These are phyloP conservation scores for Syndactyla subalaris DNA, from an alignment of 2,797 vertebrate genomes.

Conservation along the genomic window DNA sequence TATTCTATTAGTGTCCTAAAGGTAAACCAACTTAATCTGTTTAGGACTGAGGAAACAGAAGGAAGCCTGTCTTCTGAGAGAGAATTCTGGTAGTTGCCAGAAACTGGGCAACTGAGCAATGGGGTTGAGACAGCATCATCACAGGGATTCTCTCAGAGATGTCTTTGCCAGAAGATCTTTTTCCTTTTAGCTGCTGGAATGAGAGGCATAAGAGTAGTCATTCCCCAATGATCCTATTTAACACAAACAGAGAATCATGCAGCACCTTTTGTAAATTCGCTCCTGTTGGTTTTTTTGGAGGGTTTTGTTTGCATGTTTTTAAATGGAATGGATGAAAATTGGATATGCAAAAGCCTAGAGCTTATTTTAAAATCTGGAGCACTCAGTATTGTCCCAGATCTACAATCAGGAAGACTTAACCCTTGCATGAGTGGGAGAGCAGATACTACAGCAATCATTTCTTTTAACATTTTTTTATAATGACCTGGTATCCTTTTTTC, in stretches of 20 bases:
- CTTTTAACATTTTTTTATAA: not conserved
- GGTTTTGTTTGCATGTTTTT: not conserved
- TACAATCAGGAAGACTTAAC: not conserved
- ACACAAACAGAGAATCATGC: not conserved
- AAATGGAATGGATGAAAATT: not conserved
- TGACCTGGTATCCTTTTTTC: not conserved
- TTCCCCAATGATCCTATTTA: not conserved
- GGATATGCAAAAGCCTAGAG: not conserved
- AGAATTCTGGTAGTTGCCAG: not conserved
- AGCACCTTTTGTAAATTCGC: not conserved
- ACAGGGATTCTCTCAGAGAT: not conserved
- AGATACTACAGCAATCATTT: not conserved
- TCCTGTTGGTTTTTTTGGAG: not conserved
- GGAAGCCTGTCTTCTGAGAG: not conserved
- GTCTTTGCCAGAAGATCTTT: not conserved
- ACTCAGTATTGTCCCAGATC: not conserved
- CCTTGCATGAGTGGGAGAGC: fast-evolving
- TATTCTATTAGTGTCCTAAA: not conserved
- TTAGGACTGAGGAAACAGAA: not conserved
- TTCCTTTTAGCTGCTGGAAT: not conserved
- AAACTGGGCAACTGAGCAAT: not conserved
- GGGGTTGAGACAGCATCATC: not conserved
- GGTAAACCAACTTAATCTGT: not conserved
- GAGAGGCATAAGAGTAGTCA: not conserved
- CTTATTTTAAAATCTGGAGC: not conserved